Percentiles rank a stretch among this genome's conserved stretches.
These are phyloP conservation scores for Aphelocoma coerulescens DNA, from an alignment of 2,113 vertebrate genomes.

Conservation along the genomic window DNA sequence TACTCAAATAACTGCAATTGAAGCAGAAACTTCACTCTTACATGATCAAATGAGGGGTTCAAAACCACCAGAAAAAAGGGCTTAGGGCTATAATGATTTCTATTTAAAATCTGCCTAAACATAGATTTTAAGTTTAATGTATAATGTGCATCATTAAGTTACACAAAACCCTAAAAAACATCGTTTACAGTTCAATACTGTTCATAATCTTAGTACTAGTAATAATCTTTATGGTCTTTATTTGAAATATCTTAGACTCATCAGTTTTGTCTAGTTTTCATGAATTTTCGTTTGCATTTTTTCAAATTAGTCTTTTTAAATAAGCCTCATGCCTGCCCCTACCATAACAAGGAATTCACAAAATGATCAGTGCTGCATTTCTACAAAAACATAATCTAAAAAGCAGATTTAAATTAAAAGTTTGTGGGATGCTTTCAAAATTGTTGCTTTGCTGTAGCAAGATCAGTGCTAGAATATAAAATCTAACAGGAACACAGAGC, in stretches of 20 bases:
- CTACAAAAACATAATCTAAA: not conserved
- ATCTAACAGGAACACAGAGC: not conserved
- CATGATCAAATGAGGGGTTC: conserved; percentile 27
- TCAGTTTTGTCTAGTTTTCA: not conserved
- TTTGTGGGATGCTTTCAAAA: not conserved
- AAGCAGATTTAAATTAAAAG: not conserved
- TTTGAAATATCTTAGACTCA: not conserved
- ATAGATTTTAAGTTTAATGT: not conserved
- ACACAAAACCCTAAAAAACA: not conserved
- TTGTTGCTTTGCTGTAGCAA: not conserved
- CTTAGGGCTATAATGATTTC: not conserved
- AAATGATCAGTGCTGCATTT: not conserved
- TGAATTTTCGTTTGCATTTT: not conserved
- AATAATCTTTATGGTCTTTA: not conserved
- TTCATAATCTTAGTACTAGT: not conserved
- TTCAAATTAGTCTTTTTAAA: not conserved
- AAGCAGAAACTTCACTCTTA: not conserved
- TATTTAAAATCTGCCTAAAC: not conserved
- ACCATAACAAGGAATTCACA: not conserved
- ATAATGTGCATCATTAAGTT: not conserved
- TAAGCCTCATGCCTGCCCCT: not conserved
- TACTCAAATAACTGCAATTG: not conserved
- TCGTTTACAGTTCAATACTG: not conserved
- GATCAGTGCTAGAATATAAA: not conserved
- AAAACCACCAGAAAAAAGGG: conserved; percentile 6